Evolutionary conservation across 2,113 vertebrate species (phyloP).

Genomic region (Channa maculata): DNA sequence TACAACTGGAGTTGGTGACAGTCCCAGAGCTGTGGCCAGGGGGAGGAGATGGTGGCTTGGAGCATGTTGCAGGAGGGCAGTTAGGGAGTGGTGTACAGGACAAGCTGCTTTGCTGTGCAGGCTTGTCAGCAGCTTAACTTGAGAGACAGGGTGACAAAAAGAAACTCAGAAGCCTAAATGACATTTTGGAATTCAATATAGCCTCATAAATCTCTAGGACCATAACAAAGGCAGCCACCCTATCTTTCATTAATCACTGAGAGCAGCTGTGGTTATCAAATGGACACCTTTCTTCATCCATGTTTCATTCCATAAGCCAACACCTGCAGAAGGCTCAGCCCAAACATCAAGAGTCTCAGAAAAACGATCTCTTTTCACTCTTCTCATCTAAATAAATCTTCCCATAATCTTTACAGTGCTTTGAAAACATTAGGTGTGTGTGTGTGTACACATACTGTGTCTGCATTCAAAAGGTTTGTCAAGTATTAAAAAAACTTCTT

Average conservation of each 20-base stretch:
- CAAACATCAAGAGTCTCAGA: background rate
- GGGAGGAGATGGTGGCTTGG: conserved; percentile 7
- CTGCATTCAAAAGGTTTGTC: too few species aligned
- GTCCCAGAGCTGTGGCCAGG: conserved; percentile 30
- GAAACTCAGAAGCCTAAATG: conserved; percentile 19
- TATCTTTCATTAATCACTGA: conserved; percentile 5
- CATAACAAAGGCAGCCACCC: conserved; percentile 1
- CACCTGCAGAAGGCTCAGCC: background rate
- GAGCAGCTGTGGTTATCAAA: background rate
- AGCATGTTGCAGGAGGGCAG: conserved; percentile 14
- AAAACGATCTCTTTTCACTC: background rate
- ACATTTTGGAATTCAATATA: conserved; percentile 24
- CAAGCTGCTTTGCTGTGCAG: conserved; percentile 28
- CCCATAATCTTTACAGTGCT: too few species aligned
- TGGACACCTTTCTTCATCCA: background rate
- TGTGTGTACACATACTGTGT: too few species aligned
- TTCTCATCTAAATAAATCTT: background rate
- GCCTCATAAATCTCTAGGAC: conserved; percentile 20
- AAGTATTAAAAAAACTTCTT: too few species aligned
- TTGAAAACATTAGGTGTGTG: too few species aligned
- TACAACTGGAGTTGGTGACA: conserved; percentile 50
- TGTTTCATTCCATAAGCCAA: background rate
- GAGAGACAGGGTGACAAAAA: conserved; percentile 29
- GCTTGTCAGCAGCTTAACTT: conserved; percentile 22
- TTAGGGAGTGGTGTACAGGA: conserved; percentile 50